phyloP scores from a whole-genome alignment of 2,797 vertebrate species.

The Cyclura pinguis region DNA sequence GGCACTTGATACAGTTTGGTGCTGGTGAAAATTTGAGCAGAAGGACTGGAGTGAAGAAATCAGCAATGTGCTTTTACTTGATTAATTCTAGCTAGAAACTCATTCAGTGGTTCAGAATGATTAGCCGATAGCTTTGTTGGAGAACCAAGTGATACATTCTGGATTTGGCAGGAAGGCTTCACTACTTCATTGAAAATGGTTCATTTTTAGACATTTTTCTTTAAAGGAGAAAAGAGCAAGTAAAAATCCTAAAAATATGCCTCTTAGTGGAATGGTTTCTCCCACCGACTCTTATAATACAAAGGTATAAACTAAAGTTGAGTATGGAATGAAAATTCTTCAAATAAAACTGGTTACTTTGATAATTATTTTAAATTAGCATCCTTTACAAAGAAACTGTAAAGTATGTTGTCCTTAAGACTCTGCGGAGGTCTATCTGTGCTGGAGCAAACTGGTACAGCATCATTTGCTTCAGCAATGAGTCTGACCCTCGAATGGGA shows the following conservation, averaged over 20 bases:
- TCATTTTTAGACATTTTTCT: background rate
- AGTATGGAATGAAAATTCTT: constrained; percentile 9
- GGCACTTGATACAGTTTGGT: constrained; percentile 16
- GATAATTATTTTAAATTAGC: background rate
- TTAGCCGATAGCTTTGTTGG: background rate
- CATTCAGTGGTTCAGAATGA: background rate
- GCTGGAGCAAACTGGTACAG: background rate
- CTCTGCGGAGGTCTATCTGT: background rate
- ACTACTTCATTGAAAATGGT: background rate
- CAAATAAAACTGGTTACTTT: background rate
- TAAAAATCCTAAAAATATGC: fast-evolving
- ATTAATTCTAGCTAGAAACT: background rate
- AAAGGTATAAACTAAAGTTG: too few species aligned
- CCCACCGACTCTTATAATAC: background rate
- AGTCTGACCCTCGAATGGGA: constrained; percentile 1
- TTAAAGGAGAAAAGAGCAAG: background rate
- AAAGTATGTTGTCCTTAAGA: constrained; percentile 1
- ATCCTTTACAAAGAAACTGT: background rate
- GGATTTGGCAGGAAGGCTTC: background rate
- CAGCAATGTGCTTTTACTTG: background rate
- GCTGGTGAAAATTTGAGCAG: constrained; percentile 29
- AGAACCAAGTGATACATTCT: background rate
- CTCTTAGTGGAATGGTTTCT: background rate
- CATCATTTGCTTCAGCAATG: background rate
- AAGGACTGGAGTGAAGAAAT: background rate